Percentiles rank a stretch among this genome's conserved stretches.
Evolutionary conservation across 2,113 vertebrate genomes (phyloP).

Genomic region (Triplophysa tibetana): DNA sequence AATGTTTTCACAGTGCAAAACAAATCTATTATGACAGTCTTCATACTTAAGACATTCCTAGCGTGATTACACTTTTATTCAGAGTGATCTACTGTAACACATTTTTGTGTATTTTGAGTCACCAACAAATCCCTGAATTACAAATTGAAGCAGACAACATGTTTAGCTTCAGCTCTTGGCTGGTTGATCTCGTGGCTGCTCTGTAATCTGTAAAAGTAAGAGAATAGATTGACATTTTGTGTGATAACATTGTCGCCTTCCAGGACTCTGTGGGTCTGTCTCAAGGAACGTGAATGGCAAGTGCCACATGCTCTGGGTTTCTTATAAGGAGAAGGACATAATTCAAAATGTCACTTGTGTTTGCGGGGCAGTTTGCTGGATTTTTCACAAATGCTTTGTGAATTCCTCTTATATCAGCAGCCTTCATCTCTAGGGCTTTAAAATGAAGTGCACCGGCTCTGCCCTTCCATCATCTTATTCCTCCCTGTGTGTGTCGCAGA

Average conservation of each 20-base stretch:
- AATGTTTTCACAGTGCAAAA: neutral
- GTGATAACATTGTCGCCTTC: conserved; percentile 77
- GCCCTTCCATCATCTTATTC: conserved; percentile 70
- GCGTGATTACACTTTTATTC: conserved; percentile 50
- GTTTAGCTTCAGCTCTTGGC: conserved; percentile 79
- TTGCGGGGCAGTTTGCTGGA: conserved; percentile 83
- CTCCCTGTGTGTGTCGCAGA: conserved; percentile 63
- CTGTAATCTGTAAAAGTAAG: conserved; percentile 79
- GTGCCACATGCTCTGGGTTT: conserved; percentile 88
- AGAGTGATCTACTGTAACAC: conserved; percentile 56
- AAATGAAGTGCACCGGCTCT: conserved; percentile 60
- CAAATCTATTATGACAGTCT: neutral
- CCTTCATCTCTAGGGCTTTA: conserved; percentile 33
- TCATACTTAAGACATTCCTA: neutral
- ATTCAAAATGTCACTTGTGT: conserved; percentile 95
- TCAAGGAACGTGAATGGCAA: conserved; percentile 83
- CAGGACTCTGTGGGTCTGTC: conserved; percentile 78
- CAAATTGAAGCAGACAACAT: conserved; percentile 88
- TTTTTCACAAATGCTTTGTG: conserved; percentile 91
- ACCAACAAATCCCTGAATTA: conserved; percentile 64
- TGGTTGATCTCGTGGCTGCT: conserved; percentile 79
- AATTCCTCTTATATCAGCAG: conserved; percentile 84
- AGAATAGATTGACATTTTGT: conserved; percentile 82
- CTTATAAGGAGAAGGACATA: conserved; percentile 85
- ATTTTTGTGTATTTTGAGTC: conserved; percentile 38